Evolutionary conservation across 2,888 invertebrate species (phyloP).

Genomic region (Callyntrura guangdongensis): DNA sequence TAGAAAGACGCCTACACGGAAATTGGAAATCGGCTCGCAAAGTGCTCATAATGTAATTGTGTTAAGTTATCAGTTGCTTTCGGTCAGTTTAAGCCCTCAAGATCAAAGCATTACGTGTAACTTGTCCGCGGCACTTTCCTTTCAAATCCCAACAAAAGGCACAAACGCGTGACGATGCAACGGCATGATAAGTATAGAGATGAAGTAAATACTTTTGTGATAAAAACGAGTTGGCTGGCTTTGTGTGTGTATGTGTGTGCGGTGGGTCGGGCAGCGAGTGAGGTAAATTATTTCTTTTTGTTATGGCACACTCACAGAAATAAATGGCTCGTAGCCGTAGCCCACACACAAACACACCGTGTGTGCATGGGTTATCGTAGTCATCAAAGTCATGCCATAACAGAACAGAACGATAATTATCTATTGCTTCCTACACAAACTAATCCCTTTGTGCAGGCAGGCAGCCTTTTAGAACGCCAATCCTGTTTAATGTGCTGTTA

Average conservation of each 20-base stretch:
- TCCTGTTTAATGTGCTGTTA: constrained; percentile 24
- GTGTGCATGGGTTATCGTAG: constrained; percentile 46
- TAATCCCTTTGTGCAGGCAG: background rate
- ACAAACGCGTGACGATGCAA: constrained; percentile 15
- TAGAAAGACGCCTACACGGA: background rate
- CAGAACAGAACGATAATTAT: constrained; percentile 39
- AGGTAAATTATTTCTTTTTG: constrained; percentile 8
- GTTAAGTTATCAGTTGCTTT: background rate
- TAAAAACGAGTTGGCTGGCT: background rate
- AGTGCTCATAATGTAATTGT: background rate
- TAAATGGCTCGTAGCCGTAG: constrained; percentile 30
- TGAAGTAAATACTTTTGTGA: background rate
- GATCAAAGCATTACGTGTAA: background rate
- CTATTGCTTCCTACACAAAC: constrained; percentile 2
- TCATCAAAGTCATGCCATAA: constrained; percentile 53
- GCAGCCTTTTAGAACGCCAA: background rate
- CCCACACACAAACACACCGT: too few species aligned
- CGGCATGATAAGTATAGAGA: constrained; percentile 22
- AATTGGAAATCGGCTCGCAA: constrained; percentile 37
- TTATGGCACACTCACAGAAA: background rate
- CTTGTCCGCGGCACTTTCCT: background rate
- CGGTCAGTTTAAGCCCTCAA: background rate
- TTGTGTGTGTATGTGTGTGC: background rate
- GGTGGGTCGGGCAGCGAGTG: background rate
- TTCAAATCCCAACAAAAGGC: constrained; percentile 9